Percentiles rank a stretch among this genome's conserved stretches.
These are phyloP conservation scores for Agraylea sexmaculata DNA, from an alignment of 1,140 invertebrate genomes.

Conservation along the genomic window DNA sequence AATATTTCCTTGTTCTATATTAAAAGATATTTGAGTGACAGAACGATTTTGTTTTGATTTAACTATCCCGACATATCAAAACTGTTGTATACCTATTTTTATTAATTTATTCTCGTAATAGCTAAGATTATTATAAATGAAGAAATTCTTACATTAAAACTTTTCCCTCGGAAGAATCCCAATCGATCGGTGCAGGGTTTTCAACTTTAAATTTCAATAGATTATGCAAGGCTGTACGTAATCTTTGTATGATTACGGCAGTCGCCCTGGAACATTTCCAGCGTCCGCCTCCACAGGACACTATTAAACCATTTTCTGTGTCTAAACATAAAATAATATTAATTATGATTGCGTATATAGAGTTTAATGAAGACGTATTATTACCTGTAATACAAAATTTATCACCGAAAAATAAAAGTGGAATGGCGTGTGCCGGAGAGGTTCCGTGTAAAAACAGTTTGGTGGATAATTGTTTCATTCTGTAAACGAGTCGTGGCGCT, in stretches of 20 bases:
- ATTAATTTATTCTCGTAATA: too few relatives aligned
- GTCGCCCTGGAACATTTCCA: conserved; percentile 7
- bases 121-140: not conserved
- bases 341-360: not conserved
- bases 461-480: conserved; percentile 31
- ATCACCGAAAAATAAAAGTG: conserved; percentile 35
- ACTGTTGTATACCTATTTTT: too few relatives aligned
- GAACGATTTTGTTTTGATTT: too few relatives aligned
- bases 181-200: conserved; percentile 14
- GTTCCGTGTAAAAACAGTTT: conserved; percentile 31
- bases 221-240: conserved; percentile 12
- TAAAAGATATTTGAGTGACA: too few relatives aligned
- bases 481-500: conserved; percentile 34
- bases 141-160: conserved; percentile 11
- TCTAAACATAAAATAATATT: not conserved
- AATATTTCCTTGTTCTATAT: too few relatives aligned
- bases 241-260: conserved; percentile 6
- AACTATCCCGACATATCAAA: too few relatives aligned
- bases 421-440: conserved; percentile 33
- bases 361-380: not conserved
- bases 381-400: conserved; percentile 10
- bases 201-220: conserved; percentile 16
- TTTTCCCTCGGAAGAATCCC: conserved; percentile 13
- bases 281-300: conserved; percentile 8
- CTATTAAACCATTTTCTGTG: conserved; percentile 4